Evolutionary conservation across 1,140 invertebrate genomes (phyloP), one percentile per base, ranked within the genome.

Genomic region (Pissodes strobi): DNA sequence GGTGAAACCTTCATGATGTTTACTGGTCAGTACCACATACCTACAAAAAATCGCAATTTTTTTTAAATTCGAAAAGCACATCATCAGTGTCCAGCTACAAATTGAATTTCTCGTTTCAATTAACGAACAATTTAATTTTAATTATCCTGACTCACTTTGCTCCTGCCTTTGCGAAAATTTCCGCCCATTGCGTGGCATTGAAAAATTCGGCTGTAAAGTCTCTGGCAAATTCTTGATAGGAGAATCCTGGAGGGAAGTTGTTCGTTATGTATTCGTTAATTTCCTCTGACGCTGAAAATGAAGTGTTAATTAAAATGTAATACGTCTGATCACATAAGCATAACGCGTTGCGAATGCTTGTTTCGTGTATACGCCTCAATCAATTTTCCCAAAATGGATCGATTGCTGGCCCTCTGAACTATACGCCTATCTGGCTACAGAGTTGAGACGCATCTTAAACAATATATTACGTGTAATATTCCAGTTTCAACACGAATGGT

Each of bases 1-100:
- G 0, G 93, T 92, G 70, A 84, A 97, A 9, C 94, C 94, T 79
- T 97, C 94, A 75, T 97, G 94, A 82, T 97, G 95, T 81, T 97
- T 97, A 70, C 89, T 93, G 1, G 94, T 97, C 1, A 97, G 73
- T 1, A 97, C 91, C 5, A 97, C 84, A 75, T 97, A 93, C 76
- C 89, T 92, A 62, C n/a, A 23, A 81, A 79, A 60, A n/a, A n/a
- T n/a, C n/a, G n/a, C 39, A 57, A 57, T 68, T 37, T 53, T 25
- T 22, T 12, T 19, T 57, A 13, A 9, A 41, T 45, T 18, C 43
- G 9, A 4, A 49, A 49, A 18, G 13, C 6, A 10, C 12, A 18
- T 6, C 5, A 21, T 18, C 5, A 41, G 13, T 9, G 38, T 5
- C 6, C 4, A 41, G 4, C 10, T n/a, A n/a, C n/a, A n/a, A n/a